Conservation (phyloP, 2,888 invertebrate species). For the Junonia oenone region DNA sequence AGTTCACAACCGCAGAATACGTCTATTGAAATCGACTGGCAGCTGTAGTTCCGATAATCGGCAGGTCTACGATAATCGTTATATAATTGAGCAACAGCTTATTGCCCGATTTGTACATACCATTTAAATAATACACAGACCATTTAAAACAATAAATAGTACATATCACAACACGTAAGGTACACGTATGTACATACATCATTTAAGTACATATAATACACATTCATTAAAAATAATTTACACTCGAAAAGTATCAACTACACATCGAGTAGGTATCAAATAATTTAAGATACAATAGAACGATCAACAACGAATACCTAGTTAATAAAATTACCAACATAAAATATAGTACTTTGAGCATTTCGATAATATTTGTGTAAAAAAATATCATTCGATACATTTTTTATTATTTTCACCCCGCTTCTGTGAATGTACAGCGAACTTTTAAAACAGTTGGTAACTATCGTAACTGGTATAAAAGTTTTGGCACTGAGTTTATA, state of each 20-base stretch:
- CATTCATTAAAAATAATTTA: conserved; percentile 51
- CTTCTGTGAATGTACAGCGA: conserved; percentile 40
- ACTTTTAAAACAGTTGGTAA: not conserved
- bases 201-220: conserved; percentile 36
- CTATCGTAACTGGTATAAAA: not conserved
- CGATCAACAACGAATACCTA: conserved; percentile 67
- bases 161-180: conserved; percentile 74
- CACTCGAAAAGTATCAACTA: conserved; percentile 53
- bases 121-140: conserved; percentile 54
- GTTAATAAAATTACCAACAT: conserved; percentile 70
- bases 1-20: conserved; percentile 67
- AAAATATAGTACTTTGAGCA: conserved; percentile 75
- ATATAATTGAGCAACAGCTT: conserved; percentile 58
- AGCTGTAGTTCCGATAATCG: conserved; percentile 29
- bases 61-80: conserved; percentile 32
- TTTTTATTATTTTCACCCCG: conserved; percentile 39
- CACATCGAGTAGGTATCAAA: conserved; percentile 53
- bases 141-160: conserved; percentile 56
- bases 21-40: conserved; percentile 29
- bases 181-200: conserved; percentile 51
- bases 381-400: conserved; percentile 64
- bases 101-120: conserved; percentile 62
- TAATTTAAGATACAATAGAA: conserved; percentile 50
- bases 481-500: not conserved
- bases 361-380: conserved; percentile 68